Percentiles rank a stretch among this genome's conserved stretches.
Conservation (phyloP, 2,888 invertebrate species). For the Cerastis rubricosa region DNA sequence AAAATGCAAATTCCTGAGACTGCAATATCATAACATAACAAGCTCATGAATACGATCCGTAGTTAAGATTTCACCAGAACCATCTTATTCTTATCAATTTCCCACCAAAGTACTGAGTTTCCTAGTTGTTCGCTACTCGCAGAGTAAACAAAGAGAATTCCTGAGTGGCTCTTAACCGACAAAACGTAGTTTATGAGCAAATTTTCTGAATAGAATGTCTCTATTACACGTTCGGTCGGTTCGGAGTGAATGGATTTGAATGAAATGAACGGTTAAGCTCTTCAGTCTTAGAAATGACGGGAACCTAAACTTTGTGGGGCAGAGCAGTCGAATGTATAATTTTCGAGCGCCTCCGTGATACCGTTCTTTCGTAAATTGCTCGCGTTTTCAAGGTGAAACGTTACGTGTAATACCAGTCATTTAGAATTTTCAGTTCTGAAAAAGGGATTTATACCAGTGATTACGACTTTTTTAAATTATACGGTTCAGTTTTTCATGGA, state of each 20-base stretch:
- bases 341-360: conserved; percentile 35
- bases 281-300: conserved; percentile 45
- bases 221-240: conserved; percentile 55
- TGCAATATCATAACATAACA: conserved; percentile 72
- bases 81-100: conserved; percentile 70
- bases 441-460: conserved; percentile 30
- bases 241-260: conserved; percentile 62
- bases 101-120: conserved; percentile 54
- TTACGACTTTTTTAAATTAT: conserved; percentile 36
- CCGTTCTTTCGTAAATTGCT: conserved; percentile 43
- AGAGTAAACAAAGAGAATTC: conserved; percentile 64
- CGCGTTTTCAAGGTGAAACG: conserved; percentile 39
- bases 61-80: conserved; percentile 68
- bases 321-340: conserved; percentile 54
- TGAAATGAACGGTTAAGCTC: conserved; percentile 64
- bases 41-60: conserved; percentile 73
- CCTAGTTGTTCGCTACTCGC: conserved; percentile 51
- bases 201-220: conserved; percentile 69
- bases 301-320: conserved; percentile 40
- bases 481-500: conserved; percentile 22
- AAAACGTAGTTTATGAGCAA: conserved; percentile 72
- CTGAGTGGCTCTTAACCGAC: conserved; percentile 56
- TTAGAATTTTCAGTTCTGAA: conserved; percentile 32
- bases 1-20: conserved; percentile 83
- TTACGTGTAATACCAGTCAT: conserved; percentile 41